Base-by-base conservation (phyloP, 2,113 vertebrate species). In the Salminus brasiliensis region DNA sequence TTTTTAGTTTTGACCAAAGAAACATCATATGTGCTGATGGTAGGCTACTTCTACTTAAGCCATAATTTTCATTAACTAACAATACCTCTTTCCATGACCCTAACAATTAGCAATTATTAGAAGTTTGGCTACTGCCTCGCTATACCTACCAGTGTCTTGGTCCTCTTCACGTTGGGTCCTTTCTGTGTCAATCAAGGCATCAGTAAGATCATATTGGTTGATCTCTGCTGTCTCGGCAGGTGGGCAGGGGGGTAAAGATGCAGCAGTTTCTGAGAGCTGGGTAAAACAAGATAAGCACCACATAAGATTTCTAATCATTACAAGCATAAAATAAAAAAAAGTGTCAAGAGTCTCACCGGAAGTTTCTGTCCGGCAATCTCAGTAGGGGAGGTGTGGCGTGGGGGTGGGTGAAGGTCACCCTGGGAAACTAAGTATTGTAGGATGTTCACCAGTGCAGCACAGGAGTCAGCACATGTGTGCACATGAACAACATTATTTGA, bases 311-410 rank as follows among this genome's bases (percentile, higher is more conserved):
- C 13, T 55, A 2, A 47, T 16, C 11, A 9, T 15, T 13, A 79
- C 43, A 10, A 39, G 13, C n/a, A 52, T 30, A 45, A 16, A 47
- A 34, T 45, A 12, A 32, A 15, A 39, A 70, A 0, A 18, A 0
- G 0, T 30, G 27, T 1, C 18, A 43, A 39, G 1, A 41, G 55
- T 2, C 84, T 84, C 90, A 97, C 96, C 87, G 94, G 95, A 65
- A 97, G 89, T 80, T 95, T 97, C 90, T 96, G 96, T 59, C 96
- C 96, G 0, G 96, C 95, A 3, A 96, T 96, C 90, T 97, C 96
- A 0, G 95, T 97, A 78, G 95, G 96, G 49, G 93, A 95, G 78
- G 94, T 82, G 73, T 95, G 93, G 70, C 90, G 91, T 5, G 95
- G 94, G 0, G 95, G 96, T 0, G 95, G 95, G 78, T 95, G 95